phyloP scores from a whole-genome alignment of 2,797 vertebrate genomes.

The Alfaro cultratus region DNA sequence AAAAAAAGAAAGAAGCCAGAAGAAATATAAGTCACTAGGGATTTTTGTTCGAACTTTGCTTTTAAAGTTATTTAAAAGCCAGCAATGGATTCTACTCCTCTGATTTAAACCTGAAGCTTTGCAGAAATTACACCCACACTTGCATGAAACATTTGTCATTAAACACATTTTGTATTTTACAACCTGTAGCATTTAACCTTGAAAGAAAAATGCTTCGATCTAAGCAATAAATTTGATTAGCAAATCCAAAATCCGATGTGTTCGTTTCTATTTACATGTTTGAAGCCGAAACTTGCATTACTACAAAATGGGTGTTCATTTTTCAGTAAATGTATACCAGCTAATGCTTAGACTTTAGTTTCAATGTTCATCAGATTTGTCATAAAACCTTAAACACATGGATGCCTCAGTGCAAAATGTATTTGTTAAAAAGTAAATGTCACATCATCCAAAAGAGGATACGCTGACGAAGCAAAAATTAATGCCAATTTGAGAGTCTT shows the following conservation, averaged over 20 bases:
- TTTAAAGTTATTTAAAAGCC: neutral
- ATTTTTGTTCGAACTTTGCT: neutral
- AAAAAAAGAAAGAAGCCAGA: too few species aligned
- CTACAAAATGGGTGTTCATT: neutral
- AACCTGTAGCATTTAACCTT: conserved; percentile 9
- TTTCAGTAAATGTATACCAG: conserved; percentile 2
- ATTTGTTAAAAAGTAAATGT: neutral
- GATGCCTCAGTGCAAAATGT: neutral
- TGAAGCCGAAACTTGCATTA: conserved; percentile 7
- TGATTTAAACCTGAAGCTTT: conserved; percentile 6
- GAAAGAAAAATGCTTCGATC: conserved; percentile 4
- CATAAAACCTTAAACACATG: neutral
- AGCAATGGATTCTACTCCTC: neutral
- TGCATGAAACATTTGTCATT: conserved; percentile 27
- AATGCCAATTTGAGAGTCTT: neutral
- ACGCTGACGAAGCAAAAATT: neutral
- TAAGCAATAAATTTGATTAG: conserved; percentile 2
- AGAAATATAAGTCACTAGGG: neutral
- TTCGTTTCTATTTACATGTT: conserved; percentile 8
- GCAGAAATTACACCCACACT: neutral
- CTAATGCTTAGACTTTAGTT: neutral
- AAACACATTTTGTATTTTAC: conserved; percentile 12
- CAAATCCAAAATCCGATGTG: conserved; percentile 5
- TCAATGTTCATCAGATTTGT: neutral
- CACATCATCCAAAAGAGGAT: neutral